A percentile compares a stretch with the other conserved stretches of the same genome.
phyloP scores from a whole-genome alignment of 1,140 invertebrate genomes.

The Nasonia giraulti region DNA sequence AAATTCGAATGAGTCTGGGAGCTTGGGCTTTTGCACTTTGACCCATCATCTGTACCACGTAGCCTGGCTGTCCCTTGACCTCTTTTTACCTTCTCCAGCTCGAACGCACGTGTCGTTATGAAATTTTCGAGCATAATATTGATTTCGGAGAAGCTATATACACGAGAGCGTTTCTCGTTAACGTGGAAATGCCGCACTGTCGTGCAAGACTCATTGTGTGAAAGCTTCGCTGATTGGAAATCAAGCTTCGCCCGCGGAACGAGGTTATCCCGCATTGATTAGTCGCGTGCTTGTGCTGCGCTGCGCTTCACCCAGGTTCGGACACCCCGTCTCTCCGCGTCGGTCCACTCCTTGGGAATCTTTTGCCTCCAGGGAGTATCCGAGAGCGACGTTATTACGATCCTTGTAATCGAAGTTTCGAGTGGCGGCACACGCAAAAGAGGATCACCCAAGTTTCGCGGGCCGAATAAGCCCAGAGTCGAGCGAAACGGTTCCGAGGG shows the following conservation, averaged over 20 bases:
- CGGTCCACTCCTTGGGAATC: neutral
- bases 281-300: neutral
- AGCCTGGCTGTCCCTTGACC: neutral
- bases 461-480: neutral
- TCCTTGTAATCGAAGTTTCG: no score
- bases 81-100: neutral
- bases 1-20: no score
- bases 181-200: no score
- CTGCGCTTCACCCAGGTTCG: neutral
- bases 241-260: neutral
- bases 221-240: no score
- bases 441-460: constrained; percentile 17
- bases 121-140: neutral
- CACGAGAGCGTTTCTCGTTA: neutral
- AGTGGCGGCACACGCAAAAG: no score
- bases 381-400: no score
- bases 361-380: no score
- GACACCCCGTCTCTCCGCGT: no score
- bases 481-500: neutral
- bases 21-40: no score
- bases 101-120: neutral
- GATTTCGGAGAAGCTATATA: neutral
- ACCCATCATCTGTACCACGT: no score
- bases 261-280: neutral
- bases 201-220: no score